A percentile compares a stretch with the other conserved stretches of the same genome.
phyloP scores from a whole-genome alignment of 2,113 vertebrate genomes.

The Stercorarius parasiticus region DNA sequence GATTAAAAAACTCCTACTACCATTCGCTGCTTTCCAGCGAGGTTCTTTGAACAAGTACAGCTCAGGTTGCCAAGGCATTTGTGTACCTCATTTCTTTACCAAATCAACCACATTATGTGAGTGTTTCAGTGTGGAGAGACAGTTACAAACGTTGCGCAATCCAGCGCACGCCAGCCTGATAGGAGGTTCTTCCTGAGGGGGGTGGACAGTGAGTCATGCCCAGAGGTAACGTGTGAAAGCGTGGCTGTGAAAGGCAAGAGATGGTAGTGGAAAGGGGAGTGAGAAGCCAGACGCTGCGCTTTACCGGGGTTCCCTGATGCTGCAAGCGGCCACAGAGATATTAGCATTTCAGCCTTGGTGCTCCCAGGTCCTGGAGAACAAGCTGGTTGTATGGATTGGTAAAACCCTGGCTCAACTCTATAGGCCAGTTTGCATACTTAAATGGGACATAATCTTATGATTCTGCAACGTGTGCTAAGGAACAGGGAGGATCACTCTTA shows the following conservation, averaged over 20 bases:
- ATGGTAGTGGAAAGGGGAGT: accelerated
- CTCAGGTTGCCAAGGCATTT: not conserved
- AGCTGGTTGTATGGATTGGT: not conserved
- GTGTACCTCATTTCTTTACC: not conserved
- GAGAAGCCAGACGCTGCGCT: accelerated
- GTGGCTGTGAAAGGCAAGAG: not conserved
- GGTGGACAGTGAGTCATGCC: not conserved
- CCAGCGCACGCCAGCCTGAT: not conserved
- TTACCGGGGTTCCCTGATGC: not conserved
- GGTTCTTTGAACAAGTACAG: not conserved
- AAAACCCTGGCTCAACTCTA: not conserved
- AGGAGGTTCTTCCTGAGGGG: not conserved
- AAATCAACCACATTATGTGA: not conserved
- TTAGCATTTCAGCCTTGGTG: not conserved
- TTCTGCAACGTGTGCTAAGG: not conserved
- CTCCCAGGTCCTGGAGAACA: not conserved
- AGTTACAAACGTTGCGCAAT: not conserved
- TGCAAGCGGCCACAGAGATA: not conserved
- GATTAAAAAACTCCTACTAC: not conserved
- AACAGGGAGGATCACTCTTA: not conserved
- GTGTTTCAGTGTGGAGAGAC: not conserved
- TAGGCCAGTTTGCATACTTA: not conserved
- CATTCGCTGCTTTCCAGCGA: not conserved
- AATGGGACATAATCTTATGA: not conserved
- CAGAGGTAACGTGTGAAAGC: not conserved